Percentiles rank a stretch among this genome's conserved stretches.
These are phyloP conservation scores for Drosophila simulans DNA, from an alignment of 1,140 invertebrate genomes.

Conservation along the genomic window DNA sequence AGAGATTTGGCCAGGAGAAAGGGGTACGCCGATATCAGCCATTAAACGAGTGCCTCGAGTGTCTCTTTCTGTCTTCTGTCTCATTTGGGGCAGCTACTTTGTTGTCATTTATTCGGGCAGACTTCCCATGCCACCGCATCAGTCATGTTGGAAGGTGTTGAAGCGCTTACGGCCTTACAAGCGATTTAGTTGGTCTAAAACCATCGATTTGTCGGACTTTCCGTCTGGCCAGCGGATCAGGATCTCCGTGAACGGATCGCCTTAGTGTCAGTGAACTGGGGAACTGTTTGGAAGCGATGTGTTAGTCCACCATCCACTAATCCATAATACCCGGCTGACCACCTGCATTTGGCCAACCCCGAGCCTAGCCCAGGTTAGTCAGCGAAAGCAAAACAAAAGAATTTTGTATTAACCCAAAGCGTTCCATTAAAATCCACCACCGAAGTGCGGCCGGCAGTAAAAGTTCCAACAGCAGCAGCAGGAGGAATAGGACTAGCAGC, in stretches of 20 bases:
- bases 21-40: slow-evolving; percentile 46
- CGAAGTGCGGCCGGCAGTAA: slow-evolving; percentile 1
- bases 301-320: slow-evolving; percentile 35
- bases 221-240: slow-evolving; percentile 51
- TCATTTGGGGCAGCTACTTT: slow-evolving; percentile 48
- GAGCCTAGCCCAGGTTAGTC: slow-evolving; percentile 65
- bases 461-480: slow-evolving; percentile 14
- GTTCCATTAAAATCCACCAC: slow-evolving; percentile 78
- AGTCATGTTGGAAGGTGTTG: slow-evolving; percentile 57
- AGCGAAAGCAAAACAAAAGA: slow-evolving; percentile 71
- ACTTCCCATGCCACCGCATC: not conserved
- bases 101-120: slow-evolving; percentile 46
- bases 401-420: slow-evolving; percentile 77
- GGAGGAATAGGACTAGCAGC: slow-evolving; percentile 14
- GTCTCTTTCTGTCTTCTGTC: slow-evolving; percentile 1
- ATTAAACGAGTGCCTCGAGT: slow-evolving; percentile 17
- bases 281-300: not conserved
- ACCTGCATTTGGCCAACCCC: slow-evolving; percentile 63
- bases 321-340: slow-evolving; percentile 63
- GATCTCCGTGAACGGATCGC: slow-evolving; percentile 20
- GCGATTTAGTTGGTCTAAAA: slow-evolving; percentile 47
- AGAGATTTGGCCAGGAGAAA: slow-evolving; percentile 39
- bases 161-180: slow-evolving; percentile 63
- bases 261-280: slow-evolving; percentile 60
- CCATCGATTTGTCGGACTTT: slow-evolving; percentile 47